These are phyloP conservation scores for Pseudorectes ferrugineus DNA, from an alignment of 2,113 vertebrate species.

Conservation along the genomic window DNA sequence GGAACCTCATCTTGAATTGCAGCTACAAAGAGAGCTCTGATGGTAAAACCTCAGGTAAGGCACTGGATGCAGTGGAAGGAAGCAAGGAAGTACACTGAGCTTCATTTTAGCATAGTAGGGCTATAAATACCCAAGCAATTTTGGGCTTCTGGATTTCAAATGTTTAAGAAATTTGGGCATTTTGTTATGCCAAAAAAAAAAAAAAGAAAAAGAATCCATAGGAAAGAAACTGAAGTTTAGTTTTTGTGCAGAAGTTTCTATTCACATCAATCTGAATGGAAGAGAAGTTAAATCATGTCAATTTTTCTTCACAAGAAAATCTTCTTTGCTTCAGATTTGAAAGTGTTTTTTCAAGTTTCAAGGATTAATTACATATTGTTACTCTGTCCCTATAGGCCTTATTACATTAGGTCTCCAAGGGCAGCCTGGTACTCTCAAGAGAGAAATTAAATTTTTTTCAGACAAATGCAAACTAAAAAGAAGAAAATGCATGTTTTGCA, in stretches of 20 bases:
- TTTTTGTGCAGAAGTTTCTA: not conserved
- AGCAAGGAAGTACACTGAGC: not conserved
- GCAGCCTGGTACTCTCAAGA: not conserved
- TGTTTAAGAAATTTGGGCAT: not conserved
- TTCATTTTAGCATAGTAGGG: not conserved
- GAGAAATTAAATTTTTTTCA: not conserved
- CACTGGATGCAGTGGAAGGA: not conserved
- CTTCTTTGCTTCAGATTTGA: not conserved
- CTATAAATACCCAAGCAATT: not conserved
- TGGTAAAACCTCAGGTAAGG: not conserved
- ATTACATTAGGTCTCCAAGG: not conserved
- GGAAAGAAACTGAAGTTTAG: not conserved
- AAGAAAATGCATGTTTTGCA: not conserved
- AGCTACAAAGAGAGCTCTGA: not conserved
- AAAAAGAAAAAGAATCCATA: accelerated
- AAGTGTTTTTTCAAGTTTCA: not conserved
- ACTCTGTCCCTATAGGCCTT: not conserved
- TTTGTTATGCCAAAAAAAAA: not conserved
- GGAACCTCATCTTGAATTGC: not conserved
- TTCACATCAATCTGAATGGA: not conserved
- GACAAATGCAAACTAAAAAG: not conserved
- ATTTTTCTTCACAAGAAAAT: not conserved
- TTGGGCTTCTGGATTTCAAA: not conserved
- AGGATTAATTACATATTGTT: not conserved
- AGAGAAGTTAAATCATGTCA: not conserved